Evolutionary conservation across 2,888 invertebrate species (phyloP).

Genomic region (Tigriopus californicus): DNA sequence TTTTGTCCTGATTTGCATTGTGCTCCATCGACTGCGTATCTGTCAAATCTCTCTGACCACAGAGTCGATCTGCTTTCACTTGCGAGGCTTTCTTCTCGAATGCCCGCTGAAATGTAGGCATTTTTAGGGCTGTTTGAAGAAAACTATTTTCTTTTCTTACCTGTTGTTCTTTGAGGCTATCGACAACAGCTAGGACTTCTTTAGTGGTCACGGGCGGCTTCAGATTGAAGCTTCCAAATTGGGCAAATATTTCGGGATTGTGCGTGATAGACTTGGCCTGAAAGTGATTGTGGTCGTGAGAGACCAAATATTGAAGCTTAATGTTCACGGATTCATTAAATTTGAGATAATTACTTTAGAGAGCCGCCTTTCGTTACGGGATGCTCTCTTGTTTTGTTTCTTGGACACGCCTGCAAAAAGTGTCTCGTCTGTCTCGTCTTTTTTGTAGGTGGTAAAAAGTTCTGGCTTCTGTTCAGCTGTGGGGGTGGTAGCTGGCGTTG

Average conservation of each 20-base stretch:
- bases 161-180: background rate
- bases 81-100: too few relatives aligned
- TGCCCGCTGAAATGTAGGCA: too few relatives aligned
- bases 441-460: background rate
- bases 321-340: too few relatives aligned
- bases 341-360: background rate
- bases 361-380: too few relatives aligned
- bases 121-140: too few relatives aligned
- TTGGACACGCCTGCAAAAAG: background rate
- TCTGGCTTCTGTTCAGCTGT: background rate
- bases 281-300: too few relatives aligned
- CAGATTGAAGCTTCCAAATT: background rate
- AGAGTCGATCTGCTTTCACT: too few relatives aligned
- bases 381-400: background rate
- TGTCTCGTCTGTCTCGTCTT: background rate
- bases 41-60: too few relatives aligned
- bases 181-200: background rate
- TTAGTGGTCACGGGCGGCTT: slow-evolving; percentile 5
- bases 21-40: too few relatives aligned
- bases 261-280: background rate
- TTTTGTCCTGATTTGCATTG: too few relatives aligned
- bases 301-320: too few relatives aligned
- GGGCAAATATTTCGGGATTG: slow-evolving; percentile 10
- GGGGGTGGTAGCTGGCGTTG: too few relatives aligned
- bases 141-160: background rate